phyloP scores from a whole-genome alignment of 2,113 vertebrate species.

The Malaclemys terrapin region DNA sequence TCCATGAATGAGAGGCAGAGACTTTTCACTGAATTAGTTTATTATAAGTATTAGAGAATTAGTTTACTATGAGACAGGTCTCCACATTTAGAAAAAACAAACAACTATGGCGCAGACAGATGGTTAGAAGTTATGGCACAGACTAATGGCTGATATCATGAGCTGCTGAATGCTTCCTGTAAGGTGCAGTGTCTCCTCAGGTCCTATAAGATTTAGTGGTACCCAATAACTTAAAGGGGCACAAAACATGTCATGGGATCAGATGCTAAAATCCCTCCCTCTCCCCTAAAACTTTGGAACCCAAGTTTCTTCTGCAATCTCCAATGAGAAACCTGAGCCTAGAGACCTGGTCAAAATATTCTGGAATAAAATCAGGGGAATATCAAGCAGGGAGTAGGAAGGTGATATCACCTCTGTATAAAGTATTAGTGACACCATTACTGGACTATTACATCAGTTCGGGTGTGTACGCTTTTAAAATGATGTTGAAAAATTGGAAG shows the following conservation, averaged over 20 bases:
- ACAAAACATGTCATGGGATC: not conserved
- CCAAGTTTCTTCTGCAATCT: not conserved
- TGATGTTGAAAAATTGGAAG: conserved; percentile 1
- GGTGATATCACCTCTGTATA: not conserved
- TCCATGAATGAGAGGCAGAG: not conserved
- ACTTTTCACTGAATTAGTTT: not conserved
- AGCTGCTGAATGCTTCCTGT: not conserved
- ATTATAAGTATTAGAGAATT: not conserved
- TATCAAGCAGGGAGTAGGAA: not conserved
- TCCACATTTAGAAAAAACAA: not conserved
- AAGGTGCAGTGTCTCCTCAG: not conserved
- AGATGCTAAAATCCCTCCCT: not conserved
- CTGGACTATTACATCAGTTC: not conserved
- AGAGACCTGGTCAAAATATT: not conserved
- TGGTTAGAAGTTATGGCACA: not conserved
- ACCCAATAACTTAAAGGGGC: not conserved
- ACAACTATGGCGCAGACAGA: not conserved
- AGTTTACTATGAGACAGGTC: not conserved
- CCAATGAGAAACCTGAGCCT: not conserved
- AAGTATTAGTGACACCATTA: not conserved
- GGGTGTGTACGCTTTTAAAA: not conserved
- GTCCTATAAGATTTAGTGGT: not conserved
- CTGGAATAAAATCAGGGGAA: not conserved
- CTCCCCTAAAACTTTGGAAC: not conserved
- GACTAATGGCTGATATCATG: not conserved